Conservation (phyloP, 2,888 invertebrate genomes). For the Lasioglossum oenotherae region DNA sequence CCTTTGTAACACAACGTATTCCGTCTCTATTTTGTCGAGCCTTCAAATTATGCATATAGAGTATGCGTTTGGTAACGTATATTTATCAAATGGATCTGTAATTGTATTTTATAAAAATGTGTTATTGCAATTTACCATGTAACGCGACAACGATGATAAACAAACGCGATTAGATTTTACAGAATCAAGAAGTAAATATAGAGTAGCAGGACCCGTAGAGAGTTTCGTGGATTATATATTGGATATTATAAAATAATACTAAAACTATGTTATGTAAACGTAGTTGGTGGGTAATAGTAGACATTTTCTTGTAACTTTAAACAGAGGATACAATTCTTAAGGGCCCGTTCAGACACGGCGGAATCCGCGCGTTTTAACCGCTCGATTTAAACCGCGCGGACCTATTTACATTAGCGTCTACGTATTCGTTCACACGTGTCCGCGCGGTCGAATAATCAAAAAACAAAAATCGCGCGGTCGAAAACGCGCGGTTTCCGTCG, state of each 20-base stretch:
- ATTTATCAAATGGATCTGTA: constrained; percentile 33
- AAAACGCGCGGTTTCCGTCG: too few relatives aligned
- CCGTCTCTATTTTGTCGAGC: constrained; percentile 40
- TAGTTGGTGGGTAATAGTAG: constrained; percentile 44
- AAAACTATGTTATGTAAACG: constrained; percentile 7
- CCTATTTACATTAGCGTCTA: too few relatives aligned
- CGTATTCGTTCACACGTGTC: too few relatives aligned
- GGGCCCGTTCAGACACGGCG: neutral
- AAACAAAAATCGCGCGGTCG: too few relatives aligned
- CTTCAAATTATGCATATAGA: constrained; percentile 40
- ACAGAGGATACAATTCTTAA: constrained; percentile 7
- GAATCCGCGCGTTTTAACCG: too few relatives aligned
- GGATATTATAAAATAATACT: constrained; percentile 6
- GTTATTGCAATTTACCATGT: constrained; percentile 37
- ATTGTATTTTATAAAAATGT: constrained; percentile 59
- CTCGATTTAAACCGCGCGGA: too few relatives aligned
- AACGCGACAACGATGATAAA: constrained; percentile 43
- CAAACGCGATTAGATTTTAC: constrained; percentile 39
- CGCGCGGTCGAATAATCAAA: too few relatives aligned
- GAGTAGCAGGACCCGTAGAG: constrained; percentile 4
- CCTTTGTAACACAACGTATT: constrained; percentile 59
- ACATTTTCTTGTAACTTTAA: constrained; percentile 2
- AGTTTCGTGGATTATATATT: constrained; percentile 15
- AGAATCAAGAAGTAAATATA: constrained; percentile 24
- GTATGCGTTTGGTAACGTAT: constrained; percentile 30